These are phyloP conservation scores for Mus minutoides DNA, from an alignment of 2,797 vertebrate species.

Conservation along the genomic window DNA sequence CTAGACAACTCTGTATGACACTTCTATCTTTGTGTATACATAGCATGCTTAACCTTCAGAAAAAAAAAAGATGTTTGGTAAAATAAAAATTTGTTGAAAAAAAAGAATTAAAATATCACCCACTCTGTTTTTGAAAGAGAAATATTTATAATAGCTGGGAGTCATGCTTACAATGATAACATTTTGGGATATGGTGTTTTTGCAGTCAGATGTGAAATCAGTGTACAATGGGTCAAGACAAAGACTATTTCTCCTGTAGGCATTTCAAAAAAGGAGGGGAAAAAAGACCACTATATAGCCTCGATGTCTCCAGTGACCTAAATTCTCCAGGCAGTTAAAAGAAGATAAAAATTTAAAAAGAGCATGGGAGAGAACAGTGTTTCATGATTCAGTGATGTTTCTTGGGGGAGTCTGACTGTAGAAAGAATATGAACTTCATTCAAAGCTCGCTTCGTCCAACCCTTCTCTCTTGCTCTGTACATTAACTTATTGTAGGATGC, in stretches of 20 bases:
- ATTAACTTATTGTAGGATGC: slow-evolving; percentile 75
- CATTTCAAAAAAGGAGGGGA: slow-evolving; percentile 62
- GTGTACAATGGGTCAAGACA: slow-evolving; percentile 68
- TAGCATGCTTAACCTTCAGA: background rate
- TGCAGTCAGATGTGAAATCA: slow-evolving; percentile 78
- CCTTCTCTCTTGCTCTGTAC: slow-evolving; percentile 51
- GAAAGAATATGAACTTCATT: slow-evolving; percentile 74
- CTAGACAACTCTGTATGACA: background rate
- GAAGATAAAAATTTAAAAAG: slow-evolving; percentile 79
- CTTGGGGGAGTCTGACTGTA: slow-evolving; percentile 68
- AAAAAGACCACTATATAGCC: background rate
- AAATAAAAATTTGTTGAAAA: slow-evolving; percentile 62
- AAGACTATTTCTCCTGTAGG: slow-evolving; percentile 73
- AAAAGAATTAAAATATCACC: slow-evolving; percentile 57
- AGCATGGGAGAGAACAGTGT: slow-evolving; percentile 75
- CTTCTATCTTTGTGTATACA: slow-evolving; percentile 7
- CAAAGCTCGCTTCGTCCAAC: slow-evolving; percentile 43
- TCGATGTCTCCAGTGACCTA: slow-evolving; percentile 74
- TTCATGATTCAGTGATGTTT: slow-evolving; percentile 70
- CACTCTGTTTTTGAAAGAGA: slow-evolving; percentile 67
- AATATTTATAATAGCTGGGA: slow-evolving; percentile 70
- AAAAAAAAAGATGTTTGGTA: background rate
- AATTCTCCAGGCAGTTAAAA: slow-evolving; percentile 80
- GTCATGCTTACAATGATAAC: slow-evolving; percentile 62
- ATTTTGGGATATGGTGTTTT: slow-evolving; percentile 67